Evolutionary conservation across 2,797 vertebrate genomes (phyloP).

Genomic region (Myotis vivesi): DNA sequence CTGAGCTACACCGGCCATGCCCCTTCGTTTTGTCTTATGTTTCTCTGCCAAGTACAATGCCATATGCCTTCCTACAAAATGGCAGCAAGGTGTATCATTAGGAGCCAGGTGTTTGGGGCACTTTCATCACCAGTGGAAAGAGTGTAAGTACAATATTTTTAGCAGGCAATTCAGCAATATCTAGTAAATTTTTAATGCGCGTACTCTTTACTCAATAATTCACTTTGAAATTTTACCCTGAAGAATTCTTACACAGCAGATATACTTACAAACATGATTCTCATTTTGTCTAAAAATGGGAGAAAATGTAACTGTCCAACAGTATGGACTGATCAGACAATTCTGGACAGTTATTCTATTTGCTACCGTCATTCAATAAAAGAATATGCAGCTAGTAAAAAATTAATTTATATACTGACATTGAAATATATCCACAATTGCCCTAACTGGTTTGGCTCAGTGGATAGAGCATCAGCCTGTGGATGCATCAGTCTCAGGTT

Average conservation of each 20-base stretch:
- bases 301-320: not conserved
- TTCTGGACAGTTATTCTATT: not conserved
- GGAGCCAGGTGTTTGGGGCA: not conserved
- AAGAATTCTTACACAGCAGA: slow-evolving; percentile 4
- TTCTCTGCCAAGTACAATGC: not conserved
- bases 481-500: no score
- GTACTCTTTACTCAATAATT: slow-evolving; percentile 5
- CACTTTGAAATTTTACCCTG: slow-evolving; percentile 9
- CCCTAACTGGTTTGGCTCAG: no score
- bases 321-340: not conserved
- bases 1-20: no score
- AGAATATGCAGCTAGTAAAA: not conserved
- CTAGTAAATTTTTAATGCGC: not conserved
- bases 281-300: not conserved
- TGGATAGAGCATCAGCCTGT: no score
- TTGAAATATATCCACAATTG: not conserved
- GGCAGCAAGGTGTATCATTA: not conserved
- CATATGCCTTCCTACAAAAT: not conserved
- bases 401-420: not conserved
- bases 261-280: not conserved
- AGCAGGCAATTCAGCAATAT: not conserved
- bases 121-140: not conserved
- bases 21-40: not conserved
- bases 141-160: not conserved
- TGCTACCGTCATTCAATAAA: not conserved